A percentile compares a stretch with the other conserved stretches of the same genome.
These are phyloP conservation scores for Hipposideros armiger DNA, from an alignment of 2,113 vertebrate species.

Conservation along the genomic window DNA sequence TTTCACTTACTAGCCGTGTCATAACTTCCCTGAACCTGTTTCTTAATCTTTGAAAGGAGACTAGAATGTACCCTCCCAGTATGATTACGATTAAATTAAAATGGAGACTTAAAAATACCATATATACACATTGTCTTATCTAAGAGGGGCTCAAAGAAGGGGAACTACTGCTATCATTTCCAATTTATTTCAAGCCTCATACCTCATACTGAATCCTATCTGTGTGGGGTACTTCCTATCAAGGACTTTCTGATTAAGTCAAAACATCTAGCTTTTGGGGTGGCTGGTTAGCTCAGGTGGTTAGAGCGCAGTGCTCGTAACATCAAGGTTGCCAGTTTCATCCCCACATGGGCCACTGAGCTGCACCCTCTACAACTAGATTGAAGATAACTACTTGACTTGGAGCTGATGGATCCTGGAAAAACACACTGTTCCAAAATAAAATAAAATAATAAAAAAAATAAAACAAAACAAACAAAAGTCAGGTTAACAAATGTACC, in stretches of 20 bases:
- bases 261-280: background rate
- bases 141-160: background rate
- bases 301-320: too few species aligned
- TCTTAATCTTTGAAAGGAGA: background rate
- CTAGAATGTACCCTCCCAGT: background rate
- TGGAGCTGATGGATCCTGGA: too few species aligned
- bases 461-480: too few species aligned
- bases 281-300: too few species aligned
- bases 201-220: background rate
- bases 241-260: constrained; percentile 7
- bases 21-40: background rate
- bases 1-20: background rate
- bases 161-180: background rate
- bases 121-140: background rate
- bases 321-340: too few species aligned
- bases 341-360: too few species aligned
- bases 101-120: constrained; percentile 8
- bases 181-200: background rate
- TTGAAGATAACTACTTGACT: too few species aligned
- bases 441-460: too few species aligned
- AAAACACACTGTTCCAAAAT: too few species aligned
- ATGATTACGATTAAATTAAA: constrained; percentile 5
- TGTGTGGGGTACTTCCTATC: background rate
- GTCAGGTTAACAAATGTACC: background rate
- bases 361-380: too few species aligned